Conservation (phyloP, 2,888 invertebrate genomes). For the Caenorhabditis virilis region DNA sequence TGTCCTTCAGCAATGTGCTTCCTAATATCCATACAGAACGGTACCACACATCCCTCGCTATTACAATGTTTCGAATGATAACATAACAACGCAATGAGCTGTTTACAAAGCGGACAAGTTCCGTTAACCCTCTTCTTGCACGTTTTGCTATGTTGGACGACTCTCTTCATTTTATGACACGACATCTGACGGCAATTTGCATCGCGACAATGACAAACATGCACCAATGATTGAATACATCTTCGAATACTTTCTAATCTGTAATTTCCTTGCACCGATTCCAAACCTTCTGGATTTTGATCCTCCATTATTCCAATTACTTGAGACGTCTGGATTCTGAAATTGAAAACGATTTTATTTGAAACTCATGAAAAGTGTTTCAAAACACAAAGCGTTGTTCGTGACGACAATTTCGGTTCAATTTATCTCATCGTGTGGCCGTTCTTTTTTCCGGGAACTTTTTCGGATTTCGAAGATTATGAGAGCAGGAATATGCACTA, state of each 20-base stretch:
- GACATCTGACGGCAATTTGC: slow-evolving; percentile 96
- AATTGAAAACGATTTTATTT: too few relatives aligned
- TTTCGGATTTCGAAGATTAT: too few relatives aligned
- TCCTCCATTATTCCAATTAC: slow-evolving; percentile 99
- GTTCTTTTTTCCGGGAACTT: too few relatives aligned
- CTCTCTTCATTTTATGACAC: slow-evolving; percentile 98
- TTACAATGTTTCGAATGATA: slow-evolving; percentile 97
- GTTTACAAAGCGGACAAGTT: slow-evolving; percentile 97
- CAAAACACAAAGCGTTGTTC: too few relatives aligned
- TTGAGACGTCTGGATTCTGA: too few relatives aligned
- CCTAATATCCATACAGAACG: slow-evolving; percentile 97
- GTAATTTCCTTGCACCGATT: slow-evolving; percentile 74
- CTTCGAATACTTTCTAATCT: slow-evolving; percentile 74
- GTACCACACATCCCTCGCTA: slow-evolving; percentile 74
- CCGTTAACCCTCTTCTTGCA: slow-evolving; percentile 91
- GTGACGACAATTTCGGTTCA: too few relatives aligned
- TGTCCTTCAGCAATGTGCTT: slow-evolving; percentile 87
- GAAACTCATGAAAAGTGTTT: too few relatives aligned
- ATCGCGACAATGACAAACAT: slow-evolving; percentile 95
- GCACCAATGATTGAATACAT: slow-evolving; percentile 89
- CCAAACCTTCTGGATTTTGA: slow-evolving; percentile 85
- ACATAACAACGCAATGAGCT: slow-evolving; percentile 95
- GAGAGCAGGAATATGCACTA: too few relatives aligned
- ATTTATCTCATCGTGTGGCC: too few relatives aligned
- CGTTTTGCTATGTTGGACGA: slow-evolving; percentile 94